phyloP scores from a whole-genome alignment of 2,113 vertebrate genomes.

The Hydrolagus affinis region DNA sequence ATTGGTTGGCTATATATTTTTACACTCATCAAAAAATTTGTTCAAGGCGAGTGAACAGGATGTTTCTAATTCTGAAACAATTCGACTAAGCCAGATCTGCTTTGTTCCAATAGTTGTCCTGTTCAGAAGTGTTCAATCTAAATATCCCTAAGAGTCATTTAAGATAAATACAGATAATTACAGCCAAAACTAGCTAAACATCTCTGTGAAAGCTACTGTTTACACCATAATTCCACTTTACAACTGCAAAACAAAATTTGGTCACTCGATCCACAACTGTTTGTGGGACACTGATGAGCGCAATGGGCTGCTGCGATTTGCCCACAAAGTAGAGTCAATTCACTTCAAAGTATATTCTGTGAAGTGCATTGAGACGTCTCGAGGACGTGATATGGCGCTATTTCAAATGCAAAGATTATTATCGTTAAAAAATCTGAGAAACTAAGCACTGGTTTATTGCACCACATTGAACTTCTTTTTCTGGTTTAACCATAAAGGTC shows the following conservation, averaged over 20 bases:
- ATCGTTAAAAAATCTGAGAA: too few relatives aligned
- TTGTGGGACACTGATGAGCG: too few relatives aligned
- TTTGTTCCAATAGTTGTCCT: not conserved
- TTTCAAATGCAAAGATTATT: too few relatives aligned
- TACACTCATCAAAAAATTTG: not conserved
- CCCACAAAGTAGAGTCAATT: too few relatives aligned
- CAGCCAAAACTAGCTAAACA: not conserved
- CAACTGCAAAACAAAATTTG: too few relatives aligned
- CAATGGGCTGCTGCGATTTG: too few relatives aligned
- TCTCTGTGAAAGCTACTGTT: not conserved
- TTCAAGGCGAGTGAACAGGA: too few relatives aligned
- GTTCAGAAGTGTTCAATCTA: not conserved
- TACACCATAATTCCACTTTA: not conserved
- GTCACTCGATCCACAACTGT: too few relatives aligned
- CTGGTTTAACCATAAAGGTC: not conserved
- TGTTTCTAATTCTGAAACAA: slow-evolving; percentile 5
- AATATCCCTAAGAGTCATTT: not conserved
- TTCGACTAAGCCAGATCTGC: not conserved
- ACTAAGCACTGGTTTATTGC: not conserved
- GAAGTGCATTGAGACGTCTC: too few relatives aligned
- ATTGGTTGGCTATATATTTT: too few relatives aligned
- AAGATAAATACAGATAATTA: not conserved
- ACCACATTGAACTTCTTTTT: not conserved
- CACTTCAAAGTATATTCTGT: too few relatives aligned
- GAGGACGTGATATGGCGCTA: too few relatives aligned